Base-by-base conservation (phyloP, 1,140 invertebrate species). In the Lutraria rhynchaena region DNA sequence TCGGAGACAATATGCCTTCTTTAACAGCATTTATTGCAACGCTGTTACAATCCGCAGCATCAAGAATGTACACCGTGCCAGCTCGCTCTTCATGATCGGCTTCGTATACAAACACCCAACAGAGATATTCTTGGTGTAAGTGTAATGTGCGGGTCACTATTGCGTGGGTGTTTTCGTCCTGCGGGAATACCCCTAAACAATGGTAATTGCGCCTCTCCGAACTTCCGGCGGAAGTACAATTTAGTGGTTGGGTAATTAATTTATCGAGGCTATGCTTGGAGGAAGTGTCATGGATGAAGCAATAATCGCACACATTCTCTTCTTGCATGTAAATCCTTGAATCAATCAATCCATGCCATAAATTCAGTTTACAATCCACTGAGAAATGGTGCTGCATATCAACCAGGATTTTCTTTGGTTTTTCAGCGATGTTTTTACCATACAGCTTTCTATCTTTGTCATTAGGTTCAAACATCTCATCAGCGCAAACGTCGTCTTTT, bases 31-130 rank as follows among this genome's bases (percentile, higher is more conserved):
- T 67, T 5, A 80, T 49, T 1, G 76, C 76, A 22, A 57, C 53
- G 22, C 27, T 80, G 53, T 55, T 55, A 58, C 76, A 80, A 37
- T 67, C 22, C 4, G 76, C 33, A 1, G 76, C 63, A n/a, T 80
- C 65, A 11, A 60, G 17, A 17, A 80, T 55, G 46, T 80, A 80
- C 7, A 80, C 37, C 19, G 29, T 60, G n/a, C 76, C 76, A 13
- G 3, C 31, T 29, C 37, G 29, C 15, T 70, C 53, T 0, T 70
- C 63, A 17, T 44, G 5, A 11, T 44, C 41, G 7, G 24, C 53
- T n/a, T 81, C 81, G 15, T 61, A 53, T 0, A 80, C 76, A 61
- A 86, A 85, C 29, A 86, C 63, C 83, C 85, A 86, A 53, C 85
- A 86, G 19, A 83, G 15, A 51, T 85, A 83, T 51, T 83, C 67